Evolutionary conservation across 1,140 invertebrate species (phyloP).

Genomic region (Drosophila athabasca): DNA sequence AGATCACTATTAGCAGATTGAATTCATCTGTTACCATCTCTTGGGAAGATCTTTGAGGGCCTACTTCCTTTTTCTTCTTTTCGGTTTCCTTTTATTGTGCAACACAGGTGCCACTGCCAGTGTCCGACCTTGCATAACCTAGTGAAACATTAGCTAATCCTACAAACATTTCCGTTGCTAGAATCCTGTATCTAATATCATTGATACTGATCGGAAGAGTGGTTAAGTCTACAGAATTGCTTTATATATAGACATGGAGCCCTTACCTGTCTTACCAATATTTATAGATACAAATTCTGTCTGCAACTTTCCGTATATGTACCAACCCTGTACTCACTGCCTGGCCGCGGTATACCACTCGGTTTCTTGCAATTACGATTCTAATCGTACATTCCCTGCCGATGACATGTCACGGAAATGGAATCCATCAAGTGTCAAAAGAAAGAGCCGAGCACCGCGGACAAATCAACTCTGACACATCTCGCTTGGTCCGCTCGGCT

Average conservation of each 20-base stretch:
- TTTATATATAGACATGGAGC: too few species aligned
- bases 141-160: neutral
- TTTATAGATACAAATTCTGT: too few species aligned
- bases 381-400: constrained; percentile 18
- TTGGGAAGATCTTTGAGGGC: constrained; percentile 40
- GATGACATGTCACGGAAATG: constrained; percentile 51
- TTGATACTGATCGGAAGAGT: too few species aligned
- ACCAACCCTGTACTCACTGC: too few species aligned
- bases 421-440: constrained; percentile 60
- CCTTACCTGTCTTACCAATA: too few species aligned
- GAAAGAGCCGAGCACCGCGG: constrained; percentile 26
- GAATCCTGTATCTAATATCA: too few species aligned
- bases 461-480: constrained; percentile 31
- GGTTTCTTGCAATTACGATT: constrained; percentile 33
- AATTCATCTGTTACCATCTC: constrained; percentile 25
- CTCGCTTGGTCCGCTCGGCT: neutral
- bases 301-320: too few species aligned
- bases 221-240: too few species aligned
- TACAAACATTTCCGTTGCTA: neutral
- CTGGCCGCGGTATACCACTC: too few species aligned
- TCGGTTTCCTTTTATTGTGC: neutral
- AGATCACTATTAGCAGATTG: constrained; percentile 34
- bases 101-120: constrained; percentile 7
- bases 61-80: constrained; percentile 40
- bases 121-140: constrained; percentile 1